Evolutionary conservation across 2,888 invertebrate species (phyloP).

Genomic region (Rotaria macrura): DNA sequence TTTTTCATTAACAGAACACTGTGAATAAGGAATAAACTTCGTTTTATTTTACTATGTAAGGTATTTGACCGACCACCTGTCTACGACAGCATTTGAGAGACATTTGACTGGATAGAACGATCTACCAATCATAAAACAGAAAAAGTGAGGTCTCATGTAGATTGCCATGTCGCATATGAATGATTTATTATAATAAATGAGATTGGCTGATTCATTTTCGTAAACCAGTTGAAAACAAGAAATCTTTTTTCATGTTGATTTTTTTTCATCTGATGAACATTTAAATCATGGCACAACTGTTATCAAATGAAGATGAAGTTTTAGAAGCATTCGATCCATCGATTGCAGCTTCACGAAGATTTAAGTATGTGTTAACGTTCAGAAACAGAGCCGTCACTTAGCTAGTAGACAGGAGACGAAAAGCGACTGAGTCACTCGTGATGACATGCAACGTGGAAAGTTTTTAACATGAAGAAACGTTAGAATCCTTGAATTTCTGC

Average conservation of each 20-base stretch:
- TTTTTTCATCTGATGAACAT: not conserved
- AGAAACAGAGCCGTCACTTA: no score
- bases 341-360: not conserved
- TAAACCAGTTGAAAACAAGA: no score
- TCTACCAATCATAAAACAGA: not conserved
- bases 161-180: not conserved
- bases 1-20: no score
- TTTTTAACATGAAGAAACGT: no score
- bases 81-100: not conserved
- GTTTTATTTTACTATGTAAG: not conserved
- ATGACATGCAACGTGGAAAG: no score
- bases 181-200: not conserved
- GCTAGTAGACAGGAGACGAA: no score
- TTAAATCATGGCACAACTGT: not conserved
- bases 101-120: not conserved
- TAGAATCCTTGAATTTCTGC: no score
- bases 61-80: not conserved
- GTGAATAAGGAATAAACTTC: no score
- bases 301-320: slow-evolving; percentile 16
- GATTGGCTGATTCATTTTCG: not conserved
- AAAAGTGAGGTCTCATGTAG: not conserved
- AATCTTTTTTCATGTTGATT: not conserved
- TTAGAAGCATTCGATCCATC: not conserved
- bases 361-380: not conserved
- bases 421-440: no score